These are phyloP conservation scores for Hymenochirus boettgeri DNA, from an alignment of 2,113 vertebrate species.

Conservation along the genomic window DNA sequence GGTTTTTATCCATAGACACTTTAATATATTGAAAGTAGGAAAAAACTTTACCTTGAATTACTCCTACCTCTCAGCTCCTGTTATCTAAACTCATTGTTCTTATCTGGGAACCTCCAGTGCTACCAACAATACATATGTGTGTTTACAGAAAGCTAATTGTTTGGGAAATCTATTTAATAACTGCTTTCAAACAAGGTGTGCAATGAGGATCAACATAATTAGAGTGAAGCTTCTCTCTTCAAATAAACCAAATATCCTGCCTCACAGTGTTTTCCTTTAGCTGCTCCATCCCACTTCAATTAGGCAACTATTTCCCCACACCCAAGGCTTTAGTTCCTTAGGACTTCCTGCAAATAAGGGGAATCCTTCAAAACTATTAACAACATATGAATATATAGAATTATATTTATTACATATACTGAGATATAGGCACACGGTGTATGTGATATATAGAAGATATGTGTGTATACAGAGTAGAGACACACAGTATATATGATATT, in stretches of 20 bases:
- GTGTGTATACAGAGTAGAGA: too few species aligned
- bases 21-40: too few species aligned
- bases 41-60: not conserved
- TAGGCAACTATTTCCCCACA: slow-evolving; percentile 3
- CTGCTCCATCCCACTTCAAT: not conserved
- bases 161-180: slow-evolving; percentile 61
- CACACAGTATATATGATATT: too few species aligned
- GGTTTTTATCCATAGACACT: too few species aligned
- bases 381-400: too few species aligned
- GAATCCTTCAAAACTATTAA: too few species aligned
- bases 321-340: not conserved
- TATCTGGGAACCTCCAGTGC: slow-evolving; percentile 51
- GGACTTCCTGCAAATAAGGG: not conserved
- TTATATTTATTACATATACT: too few species aligned
- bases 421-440: too few species aligned
- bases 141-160: slow-evolving; percentile 68
- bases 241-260: slow-evolving; percentile 42
- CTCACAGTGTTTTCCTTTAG: slow-evolving; percentile 35
- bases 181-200: slow-evolving; percentile 59
- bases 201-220: slow-evolving; percentile 63
- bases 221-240: slow-evolving; percentile 46
- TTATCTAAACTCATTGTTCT: slow-evolving; percentile 66
- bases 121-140: slow-evolving; percentile 64
- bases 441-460: too few species aligned
- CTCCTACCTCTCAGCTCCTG: slow-evolving; percentile 42